phyloP scores from a whole-genome alignment of 2,797 vertebrate species.

The Scleropages formosus region DNA sequence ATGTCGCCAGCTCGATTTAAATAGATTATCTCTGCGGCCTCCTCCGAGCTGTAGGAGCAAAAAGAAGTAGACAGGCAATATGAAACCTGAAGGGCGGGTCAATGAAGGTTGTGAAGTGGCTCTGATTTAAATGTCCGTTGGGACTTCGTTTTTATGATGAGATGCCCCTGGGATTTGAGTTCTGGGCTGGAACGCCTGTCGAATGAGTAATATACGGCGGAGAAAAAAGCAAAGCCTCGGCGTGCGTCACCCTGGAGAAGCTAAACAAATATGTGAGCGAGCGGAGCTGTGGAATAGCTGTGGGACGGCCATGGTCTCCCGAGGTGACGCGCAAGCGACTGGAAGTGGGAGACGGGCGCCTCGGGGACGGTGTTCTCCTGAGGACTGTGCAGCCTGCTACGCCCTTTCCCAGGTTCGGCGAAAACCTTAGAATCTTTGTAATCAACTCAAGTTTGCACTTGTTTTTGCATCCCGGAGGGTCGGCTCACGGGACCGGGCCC shows the following conservation, averaged over 20 bases:
- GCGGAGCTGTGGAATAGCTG: background rate
- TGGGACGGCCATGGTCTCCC: background rate
- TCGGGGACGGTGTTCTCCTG: background rate
- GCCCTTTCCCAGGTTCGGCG: background rate
- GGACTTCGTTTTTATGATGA: background rate
- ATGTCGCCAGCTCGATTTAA: background rate
- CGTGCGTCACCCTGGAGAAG: background rate
- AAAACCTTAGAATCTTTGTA: background rate
- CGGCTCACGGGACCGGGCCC: constrained; percentile 29
- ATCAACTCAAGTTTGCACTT: background rate
- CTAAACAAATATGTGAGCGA: background rate
- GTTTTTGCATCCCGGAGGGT: constrained; percentile 21
- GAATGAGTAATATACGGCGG: background rate
- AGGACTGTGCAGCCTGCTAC: background rate
- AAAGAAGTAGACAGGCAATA: background rate
- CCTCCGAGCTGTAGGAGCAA: background rate
- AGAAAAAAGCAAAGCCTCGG: background rate
- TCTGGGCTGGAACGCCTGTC: background rate
- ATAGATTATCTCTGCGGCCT: background rate
- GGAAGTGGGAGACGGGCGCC: background rate
- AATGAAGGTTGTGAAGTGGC: background rate
- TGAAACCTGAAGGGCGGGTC: background rate
- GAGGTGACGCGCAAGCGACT: background rate
- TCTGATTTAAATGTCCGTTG: background rate
- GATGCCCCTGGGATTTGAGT: background rate